These are phyloP conservation scores for Epizoanthus illoricatus DNA, from an alignment of 92 coral and sea anemone species.

Conservation along the genomic window DNA sequence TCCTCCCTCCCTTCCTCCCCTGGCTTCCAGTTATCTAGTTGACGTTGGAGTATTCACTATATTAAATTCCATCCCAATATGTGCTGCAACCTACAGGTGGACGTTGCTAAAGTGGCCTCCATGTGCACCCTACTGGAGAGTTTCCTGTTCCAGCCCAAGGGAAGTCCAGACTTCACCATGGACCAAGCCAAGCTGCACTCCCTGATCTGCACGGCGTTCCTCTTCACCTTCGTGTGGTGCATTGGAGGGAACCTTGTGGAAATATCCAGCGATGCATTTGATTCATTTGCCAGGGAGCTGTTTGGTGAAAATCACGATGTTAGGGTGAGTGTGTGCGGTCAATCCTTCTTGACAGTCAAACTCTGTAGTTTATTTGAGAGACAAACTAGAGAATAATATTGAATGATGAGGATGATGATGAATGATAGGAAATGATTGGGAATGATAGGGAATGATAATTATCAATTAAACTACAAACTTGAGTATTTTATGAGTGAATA, in stretches of 20 bases:
- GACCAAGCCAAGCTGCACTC: conserved; percentile 88
- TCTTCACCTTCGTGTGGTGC: conserved; percentile 93
- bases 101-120: conserved; percentile 88
- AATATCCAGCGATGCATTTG: conserved; percentile 80
- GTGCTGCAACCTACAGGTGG: conserved; percentile 56
- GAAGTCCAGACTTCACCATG: conserved; percentile 85
- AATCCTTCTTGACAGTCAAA: too few relatives aligned
- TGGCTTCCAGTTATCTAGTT: neutral
- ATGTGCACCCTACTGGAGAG: conserved; percentile 92
- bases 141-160: conserved; percentile 78
- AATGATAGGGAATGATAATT: too few relatives aligned
- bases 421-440: too few relatives aligned
- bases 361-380: too few relatives aligned
- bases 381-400: too few relatives aligned
- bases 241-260: conserved; percentile 93
- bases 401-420: too few relatives aligned
- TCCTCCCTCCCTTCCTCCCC: too few relatives aligned
- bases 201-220: conserved; percentile 86
- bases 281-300: conserved; percentile 83
- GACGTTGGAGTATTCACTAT: too few relatives aligned
- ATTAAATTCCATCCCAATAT: neutral
- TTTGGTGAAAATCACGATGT: conserved; percentile 94
- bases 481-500: too few relatives aligned
- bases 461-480: too few relatives aligned
- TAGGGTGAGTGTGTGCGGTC: conserved; percentile 62